Evolutionary conservation across 2,797 vertebrate genomes (phyloP).

Genomic region (Malurus leucopterus): DNA sequence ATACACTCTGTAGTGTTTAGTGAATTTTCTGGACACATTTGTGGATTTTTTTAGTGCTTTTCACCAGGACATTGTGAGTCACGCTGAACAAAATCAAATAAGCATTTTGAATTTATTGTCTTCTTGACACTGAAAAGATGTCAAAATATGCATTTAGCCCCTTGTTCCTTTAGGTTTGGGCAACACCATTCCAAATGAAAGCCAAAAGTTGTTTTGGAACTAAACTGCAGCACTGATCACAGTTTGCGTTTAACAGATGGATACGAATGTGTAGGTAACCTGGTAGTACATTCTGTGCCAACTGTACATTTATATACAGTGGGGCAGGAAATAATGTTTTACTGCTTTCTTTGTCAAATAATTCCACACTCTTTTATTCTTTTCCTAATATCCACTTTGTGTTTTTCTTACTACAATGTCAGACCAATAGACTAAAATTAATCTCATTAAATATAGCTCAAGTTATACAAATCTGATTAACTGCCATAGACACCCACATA

Average conservation of each 20-base stretch:
- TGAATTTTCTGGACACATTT: neutral
- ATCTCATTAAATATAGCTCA: neutral
- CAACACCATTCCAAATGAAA: neutral
- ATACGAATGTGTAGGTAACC: neutral
- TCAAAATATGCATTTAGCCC: neutral
- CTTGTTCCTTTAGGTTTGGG: neutral
- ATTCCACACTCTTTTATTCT: neutral
- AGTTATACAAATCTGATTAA: conserved; percentile 10
- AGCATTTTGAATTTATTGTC: neutral
- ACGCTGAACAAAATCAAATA: neutral
- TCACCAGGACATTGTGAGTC: neutral
- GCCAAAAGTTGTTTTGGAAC: neutral
- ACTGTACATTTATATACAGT: neutral
- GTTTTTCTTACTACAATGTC: neutral
- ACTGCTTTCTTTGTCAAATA: neutral
- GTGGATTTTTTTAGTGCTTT: neutral
- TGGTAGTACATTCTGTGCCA: neutral
- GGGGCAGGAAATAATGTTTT: neutral
- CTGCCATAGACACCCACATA: neutral
- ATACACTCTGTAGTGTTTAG: fast-evolving
- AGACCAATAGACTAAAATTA: neutral
- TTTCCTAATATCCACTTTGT: neutral
- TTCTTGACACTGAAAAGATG: neutral
- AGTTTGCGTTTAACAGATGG: neutral
- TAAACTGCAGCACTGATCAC: neutral